These are phyloP conservation scores for Molanna angustata DNA, from an alignment of 2,888 invertebrate species.

Conservation along the genomic window DNA sequence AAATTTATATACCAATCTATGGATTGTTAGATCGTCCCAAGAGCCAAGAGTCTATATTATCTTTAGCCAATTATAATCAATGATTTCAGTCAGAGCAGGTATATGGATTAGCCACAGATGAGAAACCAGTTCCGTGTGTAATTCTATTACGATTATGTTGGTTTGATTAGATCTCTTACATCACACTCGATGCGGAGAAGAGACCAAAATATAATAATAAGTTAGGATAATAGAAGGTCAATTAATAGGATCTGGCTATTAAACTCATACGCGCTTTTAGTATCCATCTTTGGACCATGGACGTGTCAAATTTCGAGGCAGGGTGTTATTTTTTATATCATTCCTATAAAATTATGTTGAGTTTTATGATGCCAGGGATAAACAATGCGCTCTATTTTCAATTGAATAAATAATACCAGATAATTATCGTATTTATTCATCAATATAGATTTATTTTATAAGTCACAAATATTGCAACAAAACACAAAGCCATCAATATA, in stretches of 20 bases:
- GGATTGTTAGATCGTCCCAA: too few species aligned
- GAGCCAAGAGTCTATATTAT: too few species aligned
- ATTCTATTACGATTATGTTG: slow-evolving; percentile 11
- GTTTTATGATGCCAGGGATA: slow-evolving; percentile 9
- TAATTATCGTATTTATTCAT: too few species aligned
- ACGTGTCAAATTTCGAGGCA: slow-evolving; percentile 25
- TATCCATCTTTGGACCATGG: too few species aligned
- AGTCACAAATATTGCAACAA: neutral
- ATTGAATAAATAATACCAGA: too few species aligned
- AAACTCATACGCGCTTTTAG: slow-evolving; percentile 13
- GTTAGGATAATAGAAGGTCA: slow-evolving; percentile 5
- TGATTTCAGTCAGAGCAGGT: too few species aligned
- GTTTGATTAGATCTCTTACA: neutral
- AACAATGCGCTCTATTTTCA: neutral
- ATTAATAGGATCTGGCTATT: slow-evolving; percentile 10
- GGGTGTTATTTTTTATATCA: slow-evolving; percentile 26
- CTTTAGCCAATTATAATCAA: too few species aligned
- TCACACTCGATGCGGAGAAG: neutral
- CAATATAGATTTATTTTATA: neutral
- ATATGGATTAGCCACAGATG: too few species aligned
- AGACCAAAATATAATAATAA: neutral
- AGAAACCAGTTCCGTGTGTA: too few species aligned
- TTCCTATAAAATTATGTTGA: slow-evolving; percentile 29
- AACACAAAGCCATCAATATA: too few species aligned
- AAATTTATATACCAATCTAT: too few species aligned